Percentiles rank a stretch among this genome's conserved stretches.
Conservation (phyloP, 2,797 vertebrate species). For the Parauchenoglanis ngamensis region DNA sequence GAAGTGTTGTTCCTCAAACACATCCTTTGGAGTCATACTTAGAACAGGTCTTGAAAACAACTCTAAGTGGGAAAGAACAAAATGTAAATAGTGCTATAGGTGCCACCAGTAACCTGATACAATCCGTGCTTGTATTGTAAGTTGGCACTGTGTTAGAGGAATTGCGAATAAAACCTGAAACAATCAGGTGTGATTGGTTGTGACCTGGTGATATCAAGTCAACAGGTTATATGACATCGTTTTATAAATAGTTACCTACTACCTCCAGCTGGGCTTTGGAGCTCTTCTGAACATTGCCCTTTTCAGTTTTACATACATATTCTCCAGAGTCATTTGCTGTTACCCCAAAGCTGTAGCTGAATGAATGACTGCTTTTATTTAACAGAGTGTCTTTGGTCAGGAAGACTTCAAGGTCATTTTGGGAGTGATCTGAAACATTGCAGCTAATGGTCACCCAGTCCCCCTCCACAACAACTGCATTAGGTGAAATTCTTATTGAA, state of each 20-base stretch:
- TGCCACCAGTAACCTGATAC: background rate
- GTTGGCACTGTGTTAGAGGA: background rate
- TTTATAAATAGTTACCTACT: constrained; percentile 51
- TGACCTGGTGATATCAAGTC: background rate
- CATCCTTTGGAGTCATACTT: constrained; percentile 48
- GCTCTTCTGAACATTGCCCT: constrained; percentile 62
- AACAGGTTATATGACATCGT: background rate
- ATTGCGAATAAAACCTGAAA: background rate
- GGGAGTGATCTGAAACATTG: constrained; percentile 39
- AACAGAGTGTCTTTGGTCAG: constrained; percentile 64
- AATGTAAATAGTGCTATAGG: background rate
- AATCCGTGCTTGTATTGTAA: background rate
- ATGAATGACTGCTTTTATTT: background rate
- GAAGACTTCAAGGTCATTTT: constrained; percentile 59
- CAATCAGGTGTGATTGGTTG: background rate
- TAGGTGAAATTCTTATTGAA: constrained; percentile 61
- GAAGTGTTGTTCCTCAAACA: constrained; percentile 63
- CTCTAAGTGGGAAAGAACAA: constrained; percentile 61
- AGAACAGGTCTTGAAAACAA: constrained; percentile 71
- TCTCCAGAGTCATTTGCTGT: constrained; percentile 62
- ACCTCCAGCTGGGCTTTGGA: constrained; percentile 55
- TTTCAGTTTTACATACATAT: constrained; percentile 70
- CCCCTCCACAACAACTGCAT: constrained; percentile 60
- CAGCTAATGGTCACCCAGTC: constrained; percentile 65
- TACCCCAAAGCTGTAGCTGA: constrained; percentile 44